phyloP scores from a whole-genome alignment of 2,797 vertebrate genomes.

The Syndactyla subalaris region DNA sequence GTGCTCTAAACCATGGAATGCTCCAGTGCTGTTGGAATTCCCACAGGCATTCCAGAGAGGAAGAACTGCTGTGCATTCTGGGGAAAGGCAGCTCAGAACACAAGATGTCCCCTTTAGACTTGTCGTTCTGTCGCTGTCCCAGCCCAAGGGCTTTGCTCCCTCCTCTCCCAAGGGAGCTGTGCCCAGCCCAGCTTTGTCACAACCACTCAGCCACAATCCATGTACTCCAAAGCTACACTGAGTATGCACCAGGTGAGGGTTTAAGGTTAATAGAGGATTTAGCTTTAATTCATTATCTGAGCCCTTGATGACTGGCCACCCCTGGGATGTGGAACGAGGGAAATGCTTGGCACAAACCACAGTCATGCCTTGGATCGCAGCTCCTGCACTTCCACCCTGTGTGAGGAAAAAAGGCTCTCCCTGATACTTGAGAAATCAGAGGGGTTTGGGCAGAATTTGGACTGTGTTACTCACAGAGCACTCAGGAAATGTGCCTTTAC shows the following conservation, averaged over 20 bases:
- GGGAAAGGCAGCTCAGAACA: background rate
- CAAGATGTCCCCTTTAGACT: background rate
- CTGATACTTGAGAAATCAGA: background rate
- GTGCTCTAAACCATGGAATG: fast-evolving
- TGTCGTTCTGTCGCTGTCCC: background rate
- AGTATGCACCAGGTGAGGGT: background rate
- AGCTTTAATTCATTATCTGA: background rate
- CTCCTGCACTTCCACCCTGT: background rate
- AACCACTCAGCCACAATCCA: background rate
- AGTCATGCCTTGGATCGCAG: background rate
- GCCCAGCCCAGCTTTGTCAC: background rate
- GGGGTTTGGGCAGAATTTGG: background rate
- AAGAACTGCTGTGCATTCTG: background rate
- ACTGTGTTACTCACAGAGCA: background rate
- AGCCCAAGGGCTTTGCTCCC: background rate
- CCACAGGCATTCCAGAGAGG: background rate
- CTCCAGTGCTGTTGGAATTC: background rate
- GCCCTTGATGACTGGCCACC: background rate
- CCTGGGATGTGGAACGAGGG: background rate
- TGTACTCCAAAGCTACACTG: background rate
- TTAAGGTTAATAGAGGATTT: background rate
- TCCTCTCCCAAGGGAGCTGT: background rate
- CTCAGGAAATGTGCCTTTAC: background rate
- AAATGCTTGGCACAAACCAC: background rate
- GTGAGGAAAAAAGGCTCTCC: background rate